Conservation (phyloP, 2,888 invertebrate species). For the Microchrysa polita region DNA sequence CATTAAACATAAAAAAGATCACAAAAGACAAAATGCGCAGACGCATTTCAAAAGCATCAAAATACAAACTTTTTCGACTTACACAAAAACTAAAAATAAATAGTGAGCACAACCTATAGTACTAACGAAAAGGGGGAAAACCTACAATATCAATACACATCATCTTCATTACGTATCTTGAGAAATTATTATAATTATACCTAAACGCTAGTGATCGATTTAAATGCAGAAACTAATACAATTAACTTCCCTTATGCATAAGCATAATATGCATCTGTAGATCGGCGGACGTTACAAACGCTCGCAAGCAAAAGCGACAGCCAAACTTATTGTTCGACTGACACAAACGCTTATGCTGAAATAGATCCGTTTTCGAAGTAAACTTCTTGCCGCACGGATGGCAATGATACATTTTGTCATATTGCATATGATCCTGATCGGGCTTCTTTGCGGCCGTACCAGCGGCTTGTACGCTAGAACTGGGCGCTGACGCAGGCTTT, state of each 20-base stretch:
- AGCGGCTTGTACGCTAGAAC: neutral
- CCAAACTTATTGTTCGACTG: slow-evolving; percentile 52
- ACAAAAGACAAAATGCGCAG: too few species aligned
- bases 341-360: slow-evolving; percentile 53
- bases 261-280: slow-evolving; percentile 54
- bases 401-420: slow-evolving; percentile 52
- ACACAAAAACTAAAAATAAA: too few species aligned
- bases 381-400: slow-evolving; percentile 53
- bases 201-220: neutral
- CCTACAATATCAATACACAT: neutral
- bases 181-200: slow-evolving; percentile 3
- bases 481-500: neutral
- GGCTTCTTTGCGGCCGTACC: slow-evolving; percentile 10
- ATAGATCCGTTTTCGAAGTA: slow-evolving; percentile 52
- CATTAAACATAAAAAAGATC: too few species aligned
- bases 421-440: slow-evolving; percentile 51
- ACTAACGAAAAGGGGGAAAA: too few species aligned
- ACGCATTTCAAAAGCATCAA: too few species aligned
- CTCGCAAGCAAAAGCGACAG: slow-evolving; percentile 52
- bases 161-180: neutral
- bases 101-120: too few species aligned
- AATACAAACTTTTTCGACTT: too few species aligned
- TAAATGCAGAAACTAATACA: neutral
- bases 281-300: slow-evolving; percentile 53
- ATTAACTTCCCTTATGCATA: slow-evolving; percentile 50